Evolutionary conservation across 2,888 invertebrate genomes (phyloP), one percentile per base, ranked within the genome.

Genomic region (Agrochola circellaris): DNA sequence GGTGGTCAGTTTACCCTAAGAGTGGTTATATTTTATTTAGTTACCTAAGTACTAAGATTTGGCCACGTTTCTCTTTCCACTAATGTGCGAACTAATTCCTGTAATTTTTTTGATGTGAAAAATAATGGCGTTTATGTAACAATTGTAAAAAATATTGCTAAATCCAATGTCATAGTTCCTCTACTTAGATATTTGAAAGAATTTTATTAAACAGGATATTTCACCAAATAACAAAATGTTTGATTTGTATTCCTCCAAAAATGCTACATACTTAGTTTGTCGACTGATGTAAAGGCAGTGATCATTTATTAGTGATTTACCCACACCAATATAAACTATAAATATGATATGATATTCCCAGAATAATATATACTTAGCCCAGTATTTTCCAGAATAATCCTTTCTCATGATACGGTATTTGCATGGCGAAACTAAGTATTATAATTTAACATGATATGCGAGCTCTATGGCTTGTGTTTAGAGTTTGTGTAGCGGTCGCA

Each of bases 401-500:
- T 64, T 20, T 69, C 48, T 23, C n/a, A 60, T 45, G 62, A 66
- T 3, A 48, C 61, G 42, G 72, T 72, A 72, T 72, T 83, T 79
- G 76, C 76, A 62, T 73, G 30, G 60, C 8, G 26, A 62, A 79
- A 69, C 79, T 74, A 20, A 51, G 20, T 51, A 69, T 77, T 73
- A 73, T 70, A 77, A 79, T 80, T 77, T 72, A 83, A 73, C 73
- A 69, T 26, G 69, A 70, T 66, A 58, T 77, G 74, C 70, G 56
- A 60, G 48, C 54, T 78, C 20, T 42, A 64, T 62, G 48, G 51
- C 56, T 64, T 66, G 60, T 67, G 45, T 69, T 65, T 68, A 56
- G 61, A 73, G 60, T 71, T 71, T 65, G 70, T 74, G 68, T 66
- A 54, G 67, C 64, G 71, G 51, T 64, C 71, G 71, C 60, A 62